Evolutionary conservation across 2,113 vertebrate genomes (phyloP), one percentile per base, ranked within the genome.

Genomic region (Oceanodroma tethys): DNA sequence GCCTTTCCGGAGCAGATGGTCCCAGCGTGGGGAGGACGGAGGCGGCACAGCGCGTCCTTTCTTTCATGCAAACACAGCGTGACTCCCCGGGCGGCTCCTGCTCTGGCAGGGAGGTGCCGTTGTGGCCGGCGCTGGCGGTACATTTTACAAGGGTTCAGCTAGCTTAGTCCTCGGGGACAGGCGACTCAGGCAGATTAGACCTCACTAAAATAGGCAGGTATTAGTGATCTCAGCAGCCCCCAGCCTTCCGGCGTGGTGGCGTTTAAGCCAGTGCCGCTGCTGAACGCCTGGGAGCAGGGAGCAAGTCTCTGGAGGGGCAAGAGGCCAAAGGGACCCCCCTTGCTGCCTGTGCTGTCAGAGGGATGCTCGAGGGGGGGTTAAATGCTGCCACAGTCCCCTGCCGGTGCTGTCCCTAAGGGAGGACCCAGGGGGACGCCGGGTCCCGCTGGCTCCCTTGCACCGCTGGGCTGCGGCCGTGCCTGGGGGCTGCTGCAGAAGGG

Each of bases 161-260:
- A 96, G 96, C 96, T 97, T 96, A 98, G 96, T 92, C 90, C 78
- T 86, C 55, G 56, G 95, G 94, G 94, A 95, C 95, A 97, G 94
- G 91, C 93, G 87, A 96, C 81, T 95, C 96, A 92, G 97, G 88
- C 93, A 96, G 97, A 98, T 98, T 96, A 98, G 58, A 75, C 74
- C 74, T 94, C 86, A 10, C 97, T 93, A 97, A 98, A 98, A 98
- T 95, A 97, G 97, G 91, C 95, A 98, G 94, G 97, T 93, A 97
- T 98, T 98, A 97, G 95, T 62, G 83, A 94, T 94, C 89, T 96
- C 94, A 96, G 83, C 93, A 92, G 94, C 83, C 82, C 67, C 66
- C 95, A n/a, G 86, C 93, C 90, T 93, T 93, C 94, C 92, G 90
- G 80, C 9, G 7, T 8, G 2, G 80, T 27, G 0, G 67, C 15